Evolutionary conservation across 1,140 invertebrate genomes (phyloP).

Genomic region (Archivesica marissinica): DNA sequence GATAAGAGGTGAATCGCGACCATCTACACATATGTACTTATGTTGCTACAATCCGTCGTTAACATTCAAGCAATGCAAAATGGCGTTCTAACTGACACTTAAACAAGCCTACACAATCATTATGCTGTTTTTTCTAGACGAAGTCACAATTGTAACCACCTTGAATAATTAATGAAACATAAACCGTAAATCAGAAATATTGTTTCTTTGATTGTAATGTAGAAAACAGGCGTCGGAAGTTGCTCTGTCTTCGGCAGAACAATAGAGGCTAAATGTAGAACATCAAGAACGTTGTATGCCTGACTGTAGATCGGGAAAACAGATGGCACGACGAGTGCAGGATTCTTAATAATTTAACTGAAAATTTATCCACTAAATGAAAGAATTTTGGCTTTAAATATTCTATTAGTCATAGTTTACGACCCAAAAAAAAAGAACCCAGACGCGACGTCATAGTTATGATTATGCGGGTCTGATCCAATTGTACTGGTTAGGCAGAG

Average conservation of each 20-base stretch:
- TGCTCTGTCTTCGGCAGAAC: conserved; percentile 28
- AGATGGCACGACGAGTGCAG: background rate
- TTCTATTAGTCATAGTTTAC: background rate
- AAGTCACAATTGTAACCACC: conserved; percentile 34
- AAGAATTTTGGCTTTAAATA: conserved; percentile 1
- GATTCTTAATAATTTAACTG: background rate
- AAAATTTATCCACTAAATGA: conserved; percentile 4
- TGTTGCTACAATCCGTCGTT: background rate
- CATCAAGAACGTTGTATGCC: background rate
- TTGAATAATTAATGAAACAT: conserved; percentile 44
- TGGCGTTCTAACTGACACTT: background rate
- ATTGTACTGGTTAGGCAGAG: too few species aligned
- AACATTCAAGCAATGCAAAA: background rate
- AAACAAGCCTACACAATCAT: background rate
- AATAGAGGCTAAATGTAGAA: conserved; percentile 17
- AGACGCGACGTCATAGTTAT: background rate
- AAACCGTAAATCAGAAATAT: conserved; percentile 16
- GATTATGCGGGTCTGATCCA: too few species aligned
- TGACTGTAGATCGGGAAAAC: conserved; percentile 16
- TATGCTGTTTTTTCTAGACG: background rate
- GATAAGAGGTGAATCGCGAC: too few species aligned
- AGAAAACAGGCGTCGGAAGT: conserved; percentile 44
- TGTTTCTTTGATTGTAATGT: conserved; percentile 42
- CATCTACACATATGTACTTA: too few species aligned
- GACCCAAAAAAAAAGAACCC: background rate